Percentiles rank a stretch among this genome's conserved stretches.
phyloP scores from a whole-genome alignment of 92 coral and sea anemone genomes.

The Epizoanthus rinbou region DNA sequence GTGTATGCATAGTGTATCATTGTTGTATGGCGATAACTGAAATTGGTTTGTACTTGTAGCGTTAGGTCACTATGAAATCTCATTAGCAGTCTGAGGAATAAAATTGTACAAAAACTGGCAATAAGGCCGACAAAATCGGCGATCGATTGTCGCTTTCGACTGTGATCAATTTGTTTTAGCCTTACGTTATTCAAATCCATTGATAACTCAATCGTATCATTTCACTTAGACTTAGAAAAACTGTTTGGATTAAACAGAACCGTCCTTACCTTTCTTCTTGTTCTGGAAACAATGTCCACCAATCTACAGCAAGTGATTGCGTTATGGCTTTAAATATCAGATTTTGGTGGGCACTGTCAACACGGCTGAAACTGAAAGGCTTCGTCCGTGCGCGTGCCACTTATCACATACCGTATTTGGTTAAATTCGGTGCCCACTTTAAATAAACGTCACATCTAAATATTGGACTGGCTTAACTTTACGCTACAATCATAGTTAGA shows the following conservation, averaged over 20 bases:
- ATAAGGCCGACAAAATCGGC: no score
- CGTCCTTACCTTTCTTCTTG: not conserved
- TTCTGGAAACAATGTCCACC: not conserved
- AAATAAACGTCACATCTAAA: no score
- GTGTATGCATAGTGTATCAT: no score
- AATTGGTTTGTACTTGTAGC: no score
- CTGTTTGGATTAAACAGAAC: not conserved
- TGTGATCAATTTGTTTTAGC: no score
- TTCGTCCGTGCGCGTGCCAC: not conserved
- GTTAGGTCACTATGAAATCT: no score
- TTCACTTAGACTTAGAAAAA: not conserved
- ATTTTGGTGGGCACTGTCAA: not conserved
- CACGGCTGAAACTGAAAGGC: conserved; percentile 15
- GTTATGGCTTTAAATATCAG: not conserved
- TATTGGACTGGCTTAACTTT: not conserved
- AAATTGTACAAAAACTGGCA: no score
- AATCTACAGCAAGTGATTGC: not conserved
- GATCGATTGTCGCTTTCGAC: no score
- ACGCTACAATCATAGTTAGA: not conserved
- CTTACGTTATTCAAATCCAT: no score
- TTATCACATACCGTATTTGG: conserved; percentile 32
- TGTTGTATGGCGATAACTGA: no score
- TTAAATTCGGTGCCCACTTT: not conserved
- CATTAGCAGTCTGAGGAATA: no score
- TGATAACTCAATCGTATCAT: no score